Conservation (phyloP, 2,888 invertebrate genomes). For the Iphiclides podalirius region DNA sequence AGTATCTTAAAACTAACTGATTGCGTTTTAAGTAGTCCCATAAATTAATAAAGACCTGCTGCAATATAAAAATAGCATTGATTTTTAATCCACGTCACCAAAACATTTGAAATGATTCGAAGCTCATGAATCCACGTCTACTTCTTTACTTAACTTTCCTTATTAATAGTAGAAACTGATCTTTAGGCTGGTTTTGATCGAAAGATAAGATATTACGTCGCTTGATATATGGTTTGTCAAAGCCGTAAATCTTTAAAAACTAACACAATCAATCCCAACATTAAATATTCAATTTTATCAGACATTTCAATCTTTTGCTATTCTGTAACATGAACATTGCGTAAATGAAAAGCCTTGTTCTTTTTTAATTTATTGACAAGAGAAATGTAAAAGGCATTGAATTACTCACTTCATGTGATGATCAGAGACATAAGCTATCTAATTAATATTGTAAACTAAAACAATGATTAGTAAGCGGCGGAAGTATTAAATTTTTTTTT, state of each 20-base stretch:
- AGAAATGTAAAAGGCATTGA: no score
- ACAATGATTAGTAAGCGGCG: no score
- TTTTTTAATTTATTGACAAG: no score
- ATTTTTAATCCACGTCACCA: constrained; percentile 22
- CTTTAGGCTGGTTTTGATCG: constrained; percentile 41
- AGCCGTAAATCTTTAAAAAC: constrained; percentile 11
- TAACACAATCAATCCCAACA: constrained; percentile 7
- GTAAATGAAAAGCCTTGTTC: not conserved
- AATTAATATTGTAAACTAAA: no score
- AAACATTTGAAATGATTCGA: constrained; percentile 36
- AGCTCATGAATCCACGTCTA: constrained; percentile 42
- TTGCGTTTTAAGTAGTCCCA: constrained; percentile 2
- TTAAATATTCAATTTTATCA: constrained; percentile 13
- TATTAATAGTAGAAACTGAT: constrained; percentile 39
- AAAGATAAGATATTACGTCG: constrained; percentile 36
- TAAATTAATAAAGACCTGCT: constrained; percentile 10
- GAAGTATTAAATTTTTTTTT: no score
- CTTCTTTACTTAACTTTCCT: constrained; percentile 46
- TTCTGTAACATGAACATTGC: constrained; percentile 1
- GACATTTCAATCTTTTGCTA: not conserved
- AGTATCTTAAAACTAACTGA: not conserved
- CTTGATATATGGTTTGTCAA: constrained; percentile 18
- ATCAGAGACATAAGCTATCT: no score
- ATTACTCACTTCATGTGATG: no score
- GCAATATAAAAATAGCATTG: not conserved